Conservation (phyloP, 2,113 vertebrate species). For the Gopherus evgoodei region DNA sequence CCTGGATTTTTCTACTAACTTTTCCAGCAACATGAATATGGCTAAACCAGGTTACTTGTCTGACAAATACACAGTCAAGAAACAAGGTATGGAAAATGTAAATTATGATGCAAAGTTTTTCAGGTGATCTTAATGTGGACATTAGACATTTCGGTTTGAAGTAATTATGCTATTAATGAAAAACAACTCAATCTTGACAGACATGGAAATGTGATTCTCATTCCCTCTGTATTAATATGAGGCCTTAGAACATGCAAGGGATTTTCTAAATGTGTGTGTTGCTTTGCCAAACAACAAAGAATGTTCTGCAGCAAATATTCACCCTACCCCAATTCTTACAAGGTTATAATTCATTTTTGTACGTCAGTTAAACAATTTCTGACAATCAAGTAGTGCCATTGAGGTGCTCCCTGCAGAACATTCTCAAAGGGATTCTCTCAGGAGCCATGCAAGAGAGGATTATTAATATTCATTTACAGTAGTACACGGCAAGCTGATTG, state of each 20-base stretch:
- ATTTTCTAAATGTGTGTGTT: slow-evolving; percentile 31
- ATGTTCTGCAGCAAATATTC: slow-evolving; percentile 47
- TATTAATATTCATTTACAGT: neutral
- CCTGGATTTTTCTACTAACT: slow-evolving; percentile 30
- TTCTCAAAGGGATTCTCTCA: neutral
- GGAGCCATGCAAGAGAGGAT: slow-evolving; percentile 32
- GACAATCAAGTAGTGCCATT: slow-evolving; percentile 63
- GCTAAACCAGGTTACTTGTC: slow-evolving; percentile 30
- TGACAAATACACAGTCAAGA: slow-evolving; percentile 53
- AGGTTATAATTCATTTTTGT: slow-evolving; percentile 37
- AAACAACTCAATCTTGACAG: neutral
- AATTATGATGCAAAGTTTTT: slow-evolving; percentile 46
- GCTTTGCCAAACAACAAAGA: slow-evolving; percentile 50
- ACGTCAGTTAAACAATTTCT: slow-evolving; percentile 51
- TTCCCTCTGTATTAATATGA: slow-evolving; percentile 39
- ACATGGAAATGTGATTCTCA: neutral
- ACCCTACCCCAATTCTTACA: slow-evolving; percentile 35
- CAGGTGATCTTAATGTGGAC: slow-evolving; percentile 33
- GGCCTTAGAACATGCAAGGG: slow-evolving; percentile 24
- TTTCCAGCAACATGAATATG: neutral
- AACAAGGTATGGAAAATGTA: slow-evolving; percentile 47
- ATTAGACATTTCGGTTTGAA: slow-evolving; percentile 43
- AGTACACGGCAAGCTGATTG: slow-evolving; percentile 18
- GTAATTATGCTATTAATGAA: slow-evolving; percentile 49
- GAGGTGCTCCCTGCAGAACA: slow-evolving; percentile 39